phyloP scores from a whole-genome alignment of 2,888 invertebrate genomes.

The Oscheius sp. region DNA sequence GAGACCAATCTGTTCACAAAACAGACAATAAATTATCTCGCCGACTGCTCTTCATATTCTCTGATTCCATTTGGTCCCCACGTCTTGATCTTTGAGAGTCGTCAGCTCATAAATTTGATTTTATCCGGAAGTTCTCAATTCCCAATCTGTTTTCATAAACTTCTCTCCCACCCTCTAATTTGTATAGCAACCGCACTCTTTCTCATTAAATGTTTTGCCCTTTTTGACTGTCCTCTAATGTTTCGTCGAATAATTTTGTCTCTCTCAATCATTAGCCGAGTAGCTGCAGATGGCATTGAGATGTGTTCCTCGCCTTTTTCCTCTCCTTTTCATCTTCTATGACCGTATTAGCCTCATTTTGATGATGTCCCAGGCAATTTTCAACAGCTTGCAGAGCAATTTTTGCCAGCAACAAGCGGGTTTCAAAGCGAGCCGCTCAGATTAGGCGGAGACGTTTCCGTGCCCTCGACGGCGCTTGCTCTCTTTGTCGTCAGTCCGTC shows the following conservation, averaged over 20 bases:
- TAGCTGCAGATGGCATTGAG: conserved; percentile 1
- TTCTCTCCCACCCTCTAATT: too few relatives aligned
- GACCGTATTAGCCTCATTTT: background rate
- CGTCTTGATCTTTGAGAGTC: background rate
- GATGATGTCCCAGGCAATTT: background rate
- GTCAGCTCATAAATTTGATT: background rate
- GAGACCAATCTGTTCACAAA: background rate
- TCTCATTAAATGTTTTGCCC: too few relatives aligned
- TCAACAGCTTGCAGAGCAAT: background rate
- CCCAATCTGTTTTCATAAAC: too few relatives aligned
- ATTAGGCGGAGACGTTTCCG: too few relatives aligned
- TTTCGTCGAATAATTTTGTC: background rate
- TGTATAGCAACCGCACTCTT: too few relatives aligned
- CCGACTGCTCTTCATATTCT: background rate
- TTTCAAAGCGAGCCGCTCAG: background rate
- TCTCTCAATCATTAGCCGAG: background rate
- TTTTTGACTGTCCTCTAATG: too few relatives aligned
- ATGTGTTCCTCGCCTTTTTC: background rate
- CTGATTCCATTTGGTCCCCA: background rate
- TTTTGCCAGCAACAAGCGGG: background rate
- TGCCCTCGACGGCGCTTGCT: too few relatives aligned
- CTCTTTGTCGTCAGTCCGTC: too few relatives aligned
- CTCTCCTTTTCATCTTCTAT: background rate
- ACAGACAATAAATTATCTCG: conserved; percentile 3
- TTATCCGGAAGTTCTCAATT: background rate